phyloP scores from a whole-genome alignment of 2,113 vertebrate species.

The Cynoglossus semilaevis region DNA sequence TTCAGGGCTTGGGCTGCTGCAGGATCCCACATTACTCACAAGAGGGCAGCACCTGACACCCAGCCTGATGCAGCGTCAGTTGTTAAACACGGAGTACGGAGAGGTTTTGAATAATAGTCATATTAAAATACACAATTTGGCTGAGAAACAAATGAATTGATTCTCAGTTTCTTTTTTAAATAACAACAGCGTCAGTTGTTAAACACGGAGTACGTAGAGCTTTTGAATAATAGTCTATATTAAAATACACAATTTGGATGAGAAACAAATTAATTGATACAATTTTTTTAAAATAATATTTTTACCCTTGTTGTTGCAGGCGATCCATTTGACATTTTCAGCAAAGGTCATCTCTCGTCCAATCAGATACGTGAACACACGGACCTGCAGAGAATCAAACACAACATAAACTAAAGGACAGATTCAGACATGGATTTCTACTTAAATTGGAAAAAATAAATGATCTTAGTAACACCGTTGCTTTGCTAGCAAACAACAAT shows the following conservation, averaged over 20 bases:
- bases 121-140: too few species aligned
- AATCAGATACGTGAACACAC: slow-evolving; percentile 95
- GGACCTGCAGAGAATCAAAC: slow-evolving; percentile 76
- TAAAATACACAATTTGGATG: too few species aligned
- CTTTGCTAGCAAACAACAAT: too few species aligned
- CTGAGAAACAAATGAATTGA: neutral
- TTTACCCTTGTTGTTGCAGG: slow-evolving; percentile 94
- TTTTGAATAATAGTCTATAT: too few species aligned
- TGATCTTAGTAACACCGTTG: too few species aligned
- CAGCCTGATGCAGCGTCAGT: slow-evolving; percentile 13
- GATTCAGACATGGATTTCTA: neutral
- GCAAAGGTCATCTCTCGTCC: slow-evolving; percentile 93
- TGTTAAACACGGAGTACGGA: slow-evolving; percentile 1
- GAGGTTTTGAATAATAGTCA: neutral
- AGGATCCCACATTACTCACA: slow-evolving; percentile 50
- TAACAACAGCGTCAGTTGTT: slow-evolving; percentile 23
- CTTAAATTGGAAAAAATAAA: neutral
- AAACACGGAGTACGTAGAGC: neutral
- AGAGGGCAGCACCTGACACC: slow-evolving; percentile 64
- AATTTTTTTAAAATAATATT: too few species aligned
- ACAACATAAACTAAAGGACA: neutral
- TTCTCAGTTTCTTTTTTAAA: too few species aligned
- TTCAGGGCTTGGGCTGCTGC: slow-evolving; percentile 32
- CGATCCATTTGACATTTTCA: slow-evolving; percentile 90
- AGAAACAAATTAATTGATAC: too few species aligned